Base-by-base conservation (phyloP, 2,797 vertebrate species). In the Aldrovandia affinis region DNA sequence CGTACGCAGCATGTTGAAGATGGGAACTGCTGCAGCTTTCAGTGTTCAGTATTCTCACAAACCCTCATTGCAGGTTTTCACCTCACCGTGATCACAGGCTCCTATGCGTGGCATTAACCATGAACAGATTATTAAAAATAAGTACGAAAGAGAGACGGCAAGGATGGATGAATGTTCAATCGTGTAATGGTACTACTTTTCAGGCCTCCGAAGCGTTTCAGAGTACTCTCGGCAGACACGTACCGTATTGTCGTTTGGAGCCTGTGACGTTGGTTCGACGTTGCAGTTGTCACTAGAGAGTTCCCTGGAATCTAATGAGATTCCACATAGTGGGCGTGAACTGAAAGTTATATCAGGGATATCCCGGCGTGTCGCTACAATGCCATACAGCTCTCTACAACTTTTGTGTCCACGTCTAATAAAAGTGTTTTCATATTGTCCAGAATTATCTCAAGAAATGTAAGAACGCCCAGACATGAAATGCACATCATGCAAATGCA, bases 21-120 rank as follows among this genome's bases (percentile, higher is more conserved):
- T 89, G 89, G 90, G 65, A 89, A 89, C 83, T 90, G 90, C 89
- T 92, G 92, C 90, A 91, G 92, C 88, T 25, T 89, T 93, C 63
- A 33, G 63, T 30, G 30, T 65, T 65, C 28, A 9, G 50, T n/a
- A 57, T 78, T 44, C 73, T 22, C 25, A 78, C 18, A 81, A 50
- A 12, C 68, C 83, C 39, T 50, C 55, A 18, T 44, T 57, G 33
- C n/a, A 22, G 50, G 18, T 81, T 59, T 10, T 55, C 28, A 44
- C 54, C 68, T 39, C 33, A 36, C 68, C 20, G 63, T 68, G 39
- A 70, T 39, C 22, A 39, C 22, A n/a, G n/a, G n/a, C n/a, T n/a
- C n/a, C n/a, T 39, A 33, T 36, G 68, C 7, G 39, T 18, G 18
- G 68, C 33, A 18, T 36, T 14, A 36, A 33, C 30, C 65, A 36